Conservation (phyloP, 2,113 vertebrate genomes). For the Anoura caudifer region DNA sequence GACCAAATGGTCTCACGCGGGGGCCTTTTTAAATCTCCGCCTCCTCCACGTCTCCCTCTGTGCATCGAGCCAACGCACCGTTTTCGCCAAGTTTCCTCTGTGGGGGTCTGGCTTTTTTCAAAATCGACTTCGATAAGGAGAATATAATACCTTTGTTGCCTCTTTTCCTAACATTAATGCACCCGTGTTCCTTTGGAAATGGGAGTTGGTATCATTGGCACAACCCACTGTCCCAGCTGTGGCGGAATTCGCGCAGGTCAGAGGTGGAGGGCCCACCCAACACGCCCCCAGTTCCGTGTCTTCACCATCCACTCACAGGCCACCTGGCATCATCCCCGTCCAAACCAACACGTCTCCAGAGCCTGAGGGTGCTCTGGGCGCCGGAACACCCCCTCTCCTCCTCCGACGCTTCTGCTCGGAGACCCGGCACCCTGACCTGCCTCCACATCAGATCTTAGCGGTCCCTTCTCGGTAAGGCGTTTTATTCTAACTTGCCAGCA, state of each 20-base stretch:
- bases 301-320: too few species aligned
- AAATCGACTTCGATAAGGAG: not conserved
- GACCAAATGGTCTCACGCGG: not conserved
- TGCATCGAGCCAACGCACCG: not conserved
- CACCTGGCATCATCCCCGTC: too few species aligned
- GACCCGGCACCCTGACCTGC: accelerated
- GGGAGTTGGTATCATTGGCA: not conserved
- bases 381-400: accelerated
- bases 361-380: too few species aligned
- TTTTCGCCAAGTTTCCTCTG: not conserved
- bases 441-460: too few species aligned
- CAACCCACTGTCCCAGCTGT: too few species aligned
- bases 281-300: accelerated
- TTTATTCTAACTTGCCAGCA: not conserved
- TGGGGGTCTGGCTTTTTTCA: not conserved
- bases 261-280: not conserved
- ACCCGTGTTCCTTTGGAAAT: not conserved
- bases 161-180: not conserved
- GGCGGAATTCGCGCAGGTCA: accelerated
- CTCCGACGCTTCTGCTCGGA: too few species aligned
- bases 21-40: accelerated
- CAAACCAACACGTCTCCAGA: not conserved
- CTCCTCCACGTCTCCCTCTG: accelerated
- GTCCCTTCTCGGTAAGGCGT: not conserved
- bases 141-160: not conserved